phyloP scores from a whole-genome alignment of 1,140 invertebrate species.

The Drosophila tropicalis region DNA sequence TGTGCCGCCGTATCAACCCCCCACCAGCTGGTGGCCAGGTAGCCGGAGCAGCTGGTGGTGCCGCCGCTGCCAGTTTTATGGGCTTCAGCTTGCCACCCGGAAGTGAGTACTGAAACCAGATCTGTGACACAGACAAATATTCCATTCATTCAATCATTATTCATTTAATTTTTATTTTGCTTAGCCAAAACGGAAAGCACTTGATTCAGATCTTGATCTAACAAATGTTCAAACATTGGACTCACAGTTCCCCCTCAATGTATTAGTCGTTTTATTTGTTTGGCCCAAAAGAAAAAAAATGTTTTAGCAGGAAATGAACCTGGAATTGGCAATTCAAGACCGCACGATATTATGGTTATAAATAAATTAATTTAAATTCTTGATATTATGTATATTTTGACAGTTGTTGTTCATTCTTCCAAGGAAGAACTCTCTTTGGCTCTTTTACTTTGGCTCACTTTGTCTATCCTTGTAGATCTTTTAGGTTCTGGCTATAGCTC shows the following conservation, averaged over 20 bases:
- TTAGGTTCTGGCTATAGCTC: background rate
- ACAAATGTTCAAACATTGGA: background rate
- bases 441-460: too few species aligned
- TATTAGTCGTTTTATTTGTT: conserved; percentile 1
- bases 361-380: conserved; percentile 6
- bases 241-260: background rate
- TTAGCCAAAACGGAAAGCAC: conserved; percentile 6
- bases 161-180: conserved; percentile 9
- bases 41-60: conserved; percentile 35
- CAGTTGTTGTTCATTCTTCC: background rate
- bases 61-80: conserved; percentile 65
- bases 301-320: background rate
- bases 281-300: background rate
- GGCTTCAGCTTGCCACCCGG: conserved; percentile 75
- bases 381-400: background rate
- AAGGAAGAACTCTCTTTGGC: too few species aligned
- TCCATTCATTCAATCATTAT: conserved; percentile 11
- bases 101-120: conserved; percentile 62
- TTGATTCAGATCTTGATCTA: background rate
- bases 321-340: background rate
- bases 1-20: conserved; percentile 43
- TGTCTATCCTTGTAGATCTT: too few species aligned
- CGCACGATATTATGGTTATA: background rate
- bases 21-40: conserved; percentile 24
- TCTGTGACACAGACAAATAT: background rate